Percentiles rank a stretch among this genome's conserved stretches.
phyloP scores from a whole-genome alignment of 2,113 vertebrate genomes.

The Hydropotes inermis region DNA sequence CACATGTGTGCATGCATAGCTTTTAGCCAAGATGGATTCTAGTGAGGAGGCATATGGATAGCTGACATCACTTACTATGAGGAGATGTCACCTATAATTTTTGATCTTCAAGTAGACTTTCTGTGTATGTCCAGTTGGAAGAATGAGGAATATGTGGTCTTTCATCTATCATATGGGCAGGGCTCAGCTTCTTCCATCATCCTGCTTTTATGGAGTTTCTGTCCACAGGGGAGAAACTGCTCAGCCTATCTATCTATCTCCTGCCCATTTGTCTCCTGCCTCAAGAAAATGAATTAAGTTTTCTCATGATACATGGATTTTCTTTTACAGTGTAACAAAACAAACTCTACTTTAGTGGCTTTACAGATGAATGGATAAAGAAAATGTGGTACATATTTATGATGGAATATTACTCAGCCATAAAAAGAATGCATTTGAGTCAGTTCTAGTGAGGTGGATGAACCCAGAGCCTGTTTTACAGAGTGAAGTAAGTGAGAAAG shows the following conservation, averaged over 20 bases:
- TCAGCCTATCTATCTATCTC: background rate
- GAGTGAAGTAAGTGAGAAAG: background rate
- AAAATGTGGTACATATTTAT: background rate
- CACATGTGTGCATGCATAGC: background rate
- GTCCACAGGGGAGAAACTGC: background rate
- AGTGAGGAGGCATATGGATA: background rate
- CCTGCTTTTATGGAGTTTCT: background rate
- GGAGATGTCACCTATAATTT: background rate
- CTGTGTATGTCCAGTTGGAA: background rate
- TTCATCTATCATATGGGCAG: background rate
- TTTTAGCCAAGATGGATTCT: background rate
- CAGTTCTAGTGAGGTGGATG: background rate
- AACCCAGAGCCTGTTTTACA: background rate
- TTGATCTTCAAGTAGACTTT: background rate
- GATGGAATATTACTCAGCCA: background rate
- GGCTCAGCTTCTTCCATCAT: background rate
- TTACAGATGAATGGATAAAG: background rate
- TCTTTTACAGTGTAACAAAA: background rate
- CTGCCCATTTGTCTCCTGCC: background rate
- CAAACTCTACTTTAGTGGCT: background rate
- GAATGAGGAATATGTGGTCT: background rate
- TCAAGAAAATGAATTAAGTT: background rate
- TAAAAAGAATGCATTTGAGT: background rate
- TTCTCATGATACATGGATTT: background rate
- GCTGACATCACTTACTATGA: background rate